A percentile compares a stretch with the other conserved stretches of the same genome.
These are phyloP conservation scores for Oryzias curvinotus DNA, from an alignment of 2,113 vertebrate species.

Conservation along the genomic window DNA sequence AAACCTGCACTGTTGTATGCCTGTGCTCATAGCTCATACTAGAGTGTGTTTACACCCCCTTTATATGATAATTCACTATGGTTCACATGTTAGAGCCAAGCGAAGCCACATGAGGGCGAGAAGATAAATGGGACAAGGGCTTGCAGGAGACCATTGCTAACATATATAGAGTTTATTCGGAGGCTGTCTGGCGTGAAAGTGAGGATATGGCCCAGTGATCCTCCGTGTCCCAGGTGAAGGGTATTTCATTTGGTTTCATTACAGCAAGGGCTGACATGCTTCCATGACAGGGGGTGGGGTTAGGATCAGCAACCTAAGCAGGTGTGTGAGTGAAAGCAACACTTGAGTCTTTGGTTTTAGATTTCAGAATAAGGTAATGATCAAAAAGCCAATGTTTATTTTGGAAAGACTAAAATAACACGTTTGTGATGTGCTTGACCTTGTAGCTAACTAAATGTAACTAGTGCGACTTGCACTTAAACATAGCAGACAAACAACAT, in stretches of 20 bases:
- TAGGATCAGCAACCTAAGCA: slow-evolving; percentile 16
- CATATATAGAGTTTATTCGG: slow-evolving; percentile 62
- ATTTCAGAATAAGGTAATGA: slow-evolving; percentile 10
- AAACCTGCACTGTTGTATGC: not conserved
- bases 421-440: slow-evolving; percentile 4
- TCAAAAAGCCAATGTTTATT: slow-evolving; percentile 3
- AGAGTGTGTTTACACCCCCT: slow-evolving; percentile 37
- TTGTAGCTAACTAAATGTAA: not conserved
- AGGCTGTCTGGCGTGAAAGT: slow-evolving; percentile 57
- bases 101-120: slow-evolving; percentile 48
- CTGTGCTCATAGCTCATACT: slow-evolving; percentile 23
- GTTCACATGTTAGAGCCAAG: slow-evolving; percentile 47
- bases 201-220: slow-evolving; percentile 57
- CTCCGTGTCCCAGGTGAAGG: slow-evolving; percentile 60
- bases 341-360: slow-evolving; percentile 8
- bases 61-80: slow-evolving; percentile 60
- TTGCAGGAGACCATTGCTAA: slow-evolving; percentile 34
- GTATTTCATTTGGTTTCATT: slow-evolving; percentile 60
- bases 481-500: slow-evolving; percentile 12
- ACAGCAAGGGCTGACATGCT: slow-evolving; percentile 41
- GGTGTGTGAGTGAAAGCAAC: slow-evolving; percentile 7
- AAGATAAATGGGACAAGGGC: slow-evolving; percentile 60
- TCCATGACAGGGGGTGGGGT: slow-evolving; percentile 1
- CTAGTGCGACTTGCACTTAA: slow-evolving; percentile 7
- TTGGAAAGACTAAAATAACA: not conserved